Percentiles rank a stretch among this genome's conserved stretches.
phyloP scores from a whole-genome alignment of 2,888 invertebrate species.

The Archips crataeganus region DNA sequence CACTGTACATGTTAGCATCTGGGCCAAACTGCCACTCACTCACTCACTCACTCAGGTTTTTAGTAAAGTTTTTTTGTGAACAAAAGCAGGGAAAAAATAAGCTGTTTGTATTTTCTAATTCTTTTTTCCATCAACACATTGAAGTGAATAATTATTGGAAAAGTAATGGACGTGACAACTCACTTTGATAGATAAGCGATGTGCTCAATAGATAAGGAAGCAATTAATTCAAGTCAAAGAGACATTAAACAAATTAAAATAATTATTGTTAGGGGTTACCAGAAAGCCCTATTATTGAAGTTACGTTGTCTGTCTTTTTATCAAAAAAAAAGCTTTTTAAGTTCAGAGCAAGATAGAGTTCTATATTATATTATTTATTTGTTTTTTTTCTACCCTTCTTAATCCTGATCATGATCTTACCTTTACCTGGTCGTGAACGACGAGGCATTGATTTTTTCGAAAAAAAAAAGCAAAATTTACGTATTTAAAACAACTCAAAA shows the following conservation, averaged over 20 bases:
- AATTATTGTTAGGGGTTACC: not conserved
- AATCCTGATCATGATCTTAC: not conserved
- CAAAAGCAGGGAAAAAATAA: not conserved
- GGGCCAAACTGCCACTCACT: not conserved
- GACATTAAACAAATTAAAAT: slow-evolving; percentile 7
- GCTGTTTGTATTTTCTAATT: not conserved
- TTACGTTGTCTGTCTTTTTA: not conserved
- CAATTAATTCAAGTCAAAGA: slow-evolving; percentile 14
- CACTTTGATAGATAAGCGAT: slow-evolving; percentile 24
- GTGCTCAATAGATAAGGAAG: slow-evolving; percentile 22
- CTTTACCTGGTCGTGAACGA: slow-evolving; percentile 1
- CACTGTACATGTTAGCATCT: not conserved
- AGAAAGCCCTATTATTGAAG: not conserved
- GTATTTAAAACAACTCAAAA: not conserved
- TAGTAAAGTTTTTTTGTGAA: not conserved
- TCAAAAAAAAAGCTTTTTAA: not conserved
- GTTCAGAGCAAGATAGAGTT: not conserved
- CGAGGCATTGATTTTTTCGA: not conserved
- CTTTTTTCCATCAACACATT: not conserved
- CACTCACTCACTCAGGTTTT: not conserved
- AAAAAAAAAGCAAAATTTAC: not conserved
- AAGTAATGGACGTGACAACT: slow-evolving; percentile 20
- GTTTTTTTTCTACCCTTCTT: too few relatives aligned
- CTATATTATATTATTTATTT: too few relatives aligned
- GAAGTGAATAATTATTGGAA: slow-evolving; percentile 11